phyloP scores from a whole-genome alignment of 2,888 invertebrate species.

The Cetonia aurata region DNA sequence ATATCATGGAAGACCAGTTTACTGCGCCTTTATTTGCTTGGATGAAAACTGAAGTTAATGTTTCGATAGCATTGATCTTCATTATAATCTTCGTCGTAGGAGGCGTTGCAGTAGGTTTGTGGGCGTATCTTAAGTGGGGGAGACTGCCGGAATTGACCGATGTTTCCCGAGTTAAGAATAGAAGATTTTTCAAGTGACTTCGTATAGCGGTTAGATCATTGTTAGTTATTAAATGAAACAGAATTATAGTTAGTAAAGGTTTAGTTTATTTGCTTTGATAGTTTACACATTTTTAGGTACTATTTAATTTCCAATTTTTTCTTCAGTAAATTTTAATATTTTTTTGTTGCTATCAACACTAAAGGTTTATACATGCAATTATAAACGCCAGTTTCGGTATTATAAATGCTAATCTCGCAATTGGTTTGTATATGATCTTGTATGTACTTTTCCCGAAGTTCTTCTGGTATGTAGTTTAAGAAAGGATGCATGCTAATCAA shows the following conservation, averaged over 20 bases:
- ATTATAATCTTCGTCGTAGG: conserved; percentile 9
- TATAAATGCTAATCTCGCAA: conserved; percentile 13
- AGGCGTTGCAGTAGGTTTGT: conserved; percentile 5
- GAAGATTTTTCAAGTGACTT: conserved; percentile 32
- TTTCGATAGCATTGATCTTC: conserved; percentile 58
- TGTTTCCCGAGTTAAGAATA: conserved; percentile 28
- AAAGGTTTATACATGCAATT: conserved; percentile 16
- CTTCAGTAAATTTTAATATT: neutral
- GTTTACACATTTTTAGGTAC: neutral
- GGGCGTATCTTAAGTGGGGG: conserved; percentile 31
- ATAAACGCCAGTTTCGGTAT: conserved; percentile 2
- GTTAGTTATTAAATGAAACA: too few relatives aligned
- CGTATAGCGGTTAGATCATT: too few relatives aligned
- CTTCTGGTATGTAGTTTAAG: conserved; percentile 6
- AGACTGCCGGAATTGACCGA: conserved; percentile 30
- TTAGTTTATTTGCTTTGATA: neutral
- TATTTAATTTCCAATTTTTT: too few relatives aligned
- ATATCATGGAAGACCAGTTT: conserved; percentile 70
- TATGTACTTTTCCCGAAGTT: conserved; percentile 22
- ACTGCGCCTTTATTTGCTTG: conserved; percentile 68
- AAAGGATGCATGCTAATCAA: conserved; percentile 20
- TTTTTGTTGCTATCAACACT: conserved; percentile 24
- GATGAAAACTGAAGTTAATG: conserved; percentile 65
- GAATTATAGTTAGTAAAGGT: too few relatives aligned
- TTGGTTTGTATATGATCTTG: conserved; percentile 12